phyloP scores from a whole-genome alignment of 2,113 vertebrate species.

The Callorhinus ursinus region DNA sequence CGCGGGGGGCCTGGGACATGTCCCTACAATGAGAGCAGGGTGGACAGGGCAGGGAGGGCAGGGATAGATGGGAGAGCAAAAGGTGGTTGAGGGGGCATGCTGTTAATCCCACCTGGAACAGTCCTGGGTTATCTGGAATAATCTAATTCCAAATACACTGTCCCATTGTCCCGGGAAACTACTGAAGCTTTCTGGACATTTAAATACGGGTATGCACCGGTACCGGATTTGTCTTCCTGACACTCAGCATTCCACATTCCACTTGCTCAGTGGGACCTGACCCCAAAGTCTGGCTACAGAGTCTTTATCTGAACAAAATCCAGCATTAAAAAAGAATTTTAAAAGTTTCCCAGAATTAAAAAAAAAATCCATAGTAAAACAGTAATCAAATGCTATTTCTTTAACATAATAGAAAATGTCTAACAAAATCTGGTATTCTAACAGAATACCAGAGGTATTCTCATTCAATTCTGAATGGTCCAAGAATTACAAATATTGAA shows the following conservation, averaged over 20 bases:
- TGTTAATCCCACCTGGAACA: not conserved
- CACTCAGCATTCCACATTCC: fast-evolving
- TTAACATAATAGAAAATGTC: not conserved
- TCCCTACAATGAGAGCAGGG: not conserved
- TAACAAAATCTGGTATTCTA: not conserved
- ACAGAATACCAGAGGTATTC: not conserved
- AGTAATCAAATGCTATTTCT: not conserved
- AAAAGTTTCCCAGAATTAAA: not conserved
- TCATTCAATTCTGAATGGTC: not conserved
- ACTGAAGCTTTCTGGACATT: not conserved
- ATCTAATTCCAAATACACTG: not conserved
- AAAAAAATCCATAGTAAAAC: not conserved
- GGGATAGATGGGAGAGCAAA: not conserved
- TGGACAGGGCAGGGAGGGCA: not conserved
- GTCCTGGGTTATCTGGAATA: not conserved
- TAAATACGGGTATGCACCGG: fast-evolving
- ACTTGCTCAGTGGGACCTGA: fast-evolving
- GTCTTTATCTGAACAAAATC: not conserved
- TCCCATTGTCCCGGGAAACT: not conserved
- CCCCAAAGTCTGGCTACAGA: too few species aligned
- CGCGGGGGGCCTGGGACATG: not conserved
- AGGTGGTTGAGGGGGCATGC: fast-evolving
- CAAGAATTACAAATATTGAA: not conserved
- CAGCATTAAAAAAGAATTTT: not conserved
- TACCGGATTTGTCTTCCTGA: too few species aligned